These are phyloP conservation scores for Aptenodytes patagonicus DNA, from an alignment of 2,113 vertebrate species.

Conservation along the genomic window DNA sequence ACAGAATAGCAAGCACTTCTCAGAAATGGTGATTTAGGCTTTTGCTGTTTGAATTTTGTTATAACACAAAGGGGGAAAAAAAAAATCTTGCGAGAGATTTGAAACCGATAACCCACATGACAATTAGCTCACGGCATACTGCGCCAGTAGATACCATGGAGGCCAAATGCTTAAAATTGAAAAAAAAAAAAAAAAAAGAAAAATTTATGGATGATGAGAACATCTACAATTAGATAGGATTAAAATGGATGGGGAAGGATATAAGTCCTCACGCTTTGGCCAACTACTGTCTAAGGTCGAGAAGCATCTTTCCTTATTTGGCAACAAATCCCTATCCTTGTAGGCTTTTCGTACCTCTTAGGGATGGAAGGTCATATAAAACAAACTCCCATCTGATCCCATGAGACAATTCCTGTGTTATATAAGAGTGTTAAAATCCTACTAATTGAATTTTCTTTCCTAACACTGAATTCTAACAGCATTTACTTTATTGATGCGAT, in stretches of 20 bases:
- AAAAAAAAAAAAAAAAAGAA: not conserved
- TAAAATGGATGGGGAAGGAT: not conserved
- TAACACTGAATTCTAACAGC: not conserved
- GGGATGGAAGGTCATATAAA: conserved; percentile 4
- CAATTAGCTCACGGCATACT: not conserved
- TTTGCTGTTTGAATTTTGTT: not conserved
- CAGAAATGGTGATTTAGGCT: not conserved
- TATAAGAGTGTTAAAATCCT: not conserved
- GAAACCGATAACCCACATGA: not conserved
- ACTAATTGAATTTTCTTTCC: not conserved
- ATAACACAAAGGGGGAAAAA: not conserved
- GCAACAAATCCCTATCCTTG: not conserved
- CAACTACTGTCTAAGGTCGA: not conserved
- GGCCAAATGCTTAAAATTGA: not conserved
- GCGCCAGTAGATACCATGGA: not conserved
- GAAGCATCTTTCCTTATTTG: conserved; percentile 37
- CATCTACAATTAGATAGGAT: not conserved
- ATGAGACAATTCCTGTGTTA: not conserved
- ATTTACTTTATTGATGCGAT: not conserved
- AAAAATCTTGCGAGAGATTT: not conserved
- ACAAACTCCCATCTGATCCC: not conserved
- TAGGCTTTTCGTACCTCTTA: not conserved
- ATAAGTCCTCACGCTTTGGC: not conserved
- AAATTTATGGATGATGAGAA: not conserved
- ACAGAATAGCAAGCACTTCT: not conserved